Evolutionary conservation across 2,113 vertebrate genomes (phyloP), one percentile per base, ranked within the genome.

Genomic region (Formicarius rufipectus): DNA sequence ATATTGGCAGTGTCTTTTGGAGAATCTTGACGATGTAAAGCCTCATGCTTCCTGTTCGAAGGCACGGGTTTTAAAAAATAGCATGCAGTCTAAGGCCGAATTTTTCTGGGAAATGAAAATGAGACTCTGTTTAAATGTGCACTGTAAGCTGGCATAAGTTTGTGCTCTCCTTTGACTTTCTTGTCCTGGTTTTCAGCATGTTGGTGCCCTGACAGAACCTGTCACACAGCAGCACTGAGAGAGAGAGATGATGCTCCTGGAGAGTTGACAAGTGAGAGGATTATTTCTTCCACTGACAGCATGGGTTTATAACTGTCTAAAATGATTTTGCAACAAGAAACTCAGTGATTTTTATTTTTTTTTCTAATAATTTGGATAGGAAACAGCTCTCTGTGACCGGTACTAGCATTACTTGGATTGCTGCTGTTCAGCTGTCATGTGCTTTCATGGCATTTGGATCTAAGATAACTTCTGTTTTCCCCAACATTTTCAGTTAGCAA

Each of bases 391-490:
- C 80, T 93, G 35, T 89, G 87, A 90, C 52, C 52, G 53, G 44
- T 74, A 40, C 64, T 87, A 67, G 28, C 4, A 1, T 59, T 91
- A 44, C 55, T 71, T 84, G 52, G 47, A 55, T 72, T 4, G 10
- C 74, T 95, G 87, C 92, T 91, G 31, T 89, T 95, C 78, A 88
- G 58, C 68, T 85, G 59, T 90, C 37, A 31, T 49, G 42, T 64
- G 66, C 84, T 88, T 95, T 92, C 37, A 58, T 45, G 35, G 56
- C 75, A 82, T 86, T 92, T 87, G 53, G 40, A 62, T 72, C 23
- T 50, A 25, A 60, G 52, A 66, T 71, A 84, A 44, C 21, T 81
- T 80, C 56, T 75, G 28, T 67, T 93, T 72, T 67, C 7, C 27
- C 24, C 4, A 23, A 58, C 0, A 7, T 86, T 79, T 93, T 79